Evolutionary conservation across 2,113 vertebrate species (phyloP), one percentile per base, ranked within the genome.

Genomic region (Taxidea taxus): DNA sequence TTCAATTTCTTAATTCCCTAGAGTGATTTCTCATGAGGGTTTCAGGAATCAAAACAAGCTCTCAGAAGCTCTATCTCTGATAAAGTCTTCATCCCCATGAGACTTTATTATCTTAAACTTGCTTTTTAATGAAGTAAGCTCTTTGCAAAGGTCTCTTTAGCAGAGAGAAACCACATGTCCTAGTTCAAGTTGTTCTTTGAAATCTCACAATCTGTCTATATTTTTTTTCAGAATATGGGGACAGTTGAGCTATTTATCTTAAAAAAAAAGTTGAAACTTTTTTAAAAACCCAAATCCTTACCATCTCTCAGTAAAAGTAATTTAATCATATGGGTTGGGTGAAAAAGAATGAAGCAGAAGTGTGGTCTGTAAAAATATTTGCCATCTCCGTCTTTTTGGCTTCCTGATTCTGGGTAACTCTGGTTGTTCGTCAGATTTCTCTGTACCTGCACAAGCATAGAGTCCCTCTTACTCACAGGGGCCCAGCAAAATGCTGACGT

Each of bases 391-490:
- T 23, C 54, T 80, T 95, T 75, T 90, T 21, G 25, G 60, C 93
- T 97, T 97, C 84, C 89, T 96, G 78, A 95, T 80, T 91, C 95
- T 90, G n/a, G 88, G 74, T 70, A 93, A 83, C 54, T 82, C 64
- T 4, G 14, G 39, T 72, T 96, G 13, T 20, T 88, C 94, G 77
- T 93, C 29, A 91, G 23, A 47, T 23, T 90, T 39, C 16, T 90
- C 5, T 2, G 42, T 58, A 83, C 34, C 29, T 84, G 37, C n/a
- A 4, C 4, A 7, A 89, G 13, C 25, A 72, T 7, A 86, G 11
- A n/a, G 5, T 3, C 34, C 44, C 56, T 82, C 58, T 60, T 31
- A 6, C 34, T 58, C 86, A 1, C 18, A 44, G 51, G 25, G 25
- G 25, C 58, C 13, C 87, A 42, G 39, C 12, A 66, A n/a, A 85